A percentile compares a stretch with the other conserved stretches of the same genome.
Evolutionary conservation across 2,113 vertebrate species (phyloP).

Genomic region (Rhadina sibilatrix): DNA sequence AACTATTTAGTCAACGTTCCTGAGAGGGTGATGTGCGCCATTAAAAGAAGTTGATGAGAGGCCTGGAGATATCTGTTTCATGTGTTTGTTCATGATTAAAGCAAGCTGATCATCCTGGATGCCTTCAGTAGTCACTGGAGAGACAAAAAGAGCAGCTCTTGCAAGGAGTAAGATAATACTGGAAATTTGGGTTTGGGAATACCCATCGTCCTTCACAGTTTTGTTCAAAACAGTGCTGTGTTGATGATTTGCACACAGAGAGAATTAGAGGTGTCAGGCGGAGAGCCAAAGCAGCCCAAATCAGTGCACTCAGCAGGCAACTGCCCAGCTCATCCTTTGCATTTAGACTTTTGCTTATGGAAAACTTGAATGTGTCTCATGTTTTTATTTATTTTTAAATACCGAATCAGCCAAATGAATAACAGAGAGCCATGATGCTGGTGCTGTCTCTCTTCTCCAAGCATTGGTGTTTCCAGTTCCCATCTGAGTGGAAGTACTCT

Average conservation of each 20-base stretch:
- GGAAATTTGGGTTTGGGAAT: neutral
- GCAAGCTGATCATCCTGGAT: neutral
- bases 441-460: neutral
- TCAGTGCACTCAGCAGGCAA: neutral
- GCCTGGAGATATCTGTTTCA: neutral
- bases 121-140: neutral
- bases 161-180: neutral
- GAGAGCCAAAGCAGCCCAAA: neutral
- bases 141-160: neutral
- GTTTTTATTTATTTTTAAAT: neutral
- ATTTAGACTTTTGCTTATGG: neutral
- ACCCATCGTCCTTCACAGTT: neutral
- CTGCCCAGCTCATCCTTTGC: neutral
- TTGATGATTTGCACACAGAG: neutral
- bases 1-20: neutral
- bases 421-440: neutral
- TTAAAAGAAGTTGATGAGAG: neutral
- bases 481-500: neutral
- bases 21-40: fast-evolving
- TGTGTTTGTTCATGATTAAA: neutral
- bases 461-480: neutral
- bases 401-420: neutral
- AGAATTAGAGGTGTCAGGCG: neutral
- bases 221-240: neutral
- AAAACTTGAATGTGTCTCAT: neutral